These are phyloP conservation scores for Luffia ferchaultella DNA, from an alignment of 2,888 invertebrate species.

Conservation along the genomic window DNA sequence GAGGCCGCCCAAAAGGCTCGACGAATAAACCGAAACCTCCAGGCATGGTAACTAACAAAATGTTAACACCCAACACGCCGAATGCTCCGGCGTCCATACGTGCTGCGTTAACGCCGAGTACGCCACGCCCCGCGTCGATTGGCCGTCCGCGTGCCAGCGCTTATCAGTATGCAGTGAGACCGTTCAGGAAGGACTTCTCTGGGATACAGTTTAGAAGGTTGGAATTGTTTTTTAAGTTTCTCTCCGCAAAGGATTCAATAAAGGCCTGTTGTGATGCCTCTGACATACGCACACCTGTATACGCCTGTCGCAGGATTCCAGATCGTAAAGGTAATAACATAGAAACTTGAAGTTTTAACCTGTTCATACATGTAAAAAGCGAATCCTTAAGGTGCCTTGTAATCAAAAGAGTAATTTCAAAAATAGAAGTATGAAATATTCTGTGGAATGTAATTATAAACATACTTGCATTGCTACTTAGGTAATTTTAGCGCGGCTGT, in stretches of 20 bases:
- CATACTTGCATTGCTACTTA: not conserved
- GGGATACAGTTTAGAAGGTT: slow-evolving; percentile 60
- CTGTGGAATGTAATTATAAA: not conserved
- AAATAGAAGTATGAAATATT: not conserved
- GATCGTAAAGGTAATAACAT: no score
- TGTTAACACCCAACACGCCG: slow-evolving; percentile 12
- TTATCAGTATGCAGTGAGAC: slow-evolving; percentile 52
- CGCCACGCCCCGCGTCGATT: slow-evolving; percentile 20
- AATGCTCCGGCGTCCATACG: slow-evolving; percentile 7
- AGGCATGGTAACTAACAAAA: slow-evolving; percentile 18
- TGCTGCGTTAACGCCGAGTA: slow-evolving; percentile 13
- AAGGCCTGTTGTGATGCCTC: no score
- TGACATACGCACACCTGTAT: no score
- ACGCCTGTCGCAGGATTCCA: no score
- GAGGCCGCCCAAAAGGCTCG: slow-evolving; percentile 59
- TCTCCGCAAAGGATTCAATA: no score
- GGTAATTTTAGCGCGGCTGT: no score
- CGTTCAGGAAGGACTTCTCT: slow-evolving; percentile 59
- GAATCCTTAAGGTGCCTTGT: no score
- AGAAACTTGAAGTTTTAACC: no score
- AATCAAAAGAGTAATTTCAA: not conserved
- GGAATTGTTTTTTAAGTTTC: slow-evolving; percentile 8
- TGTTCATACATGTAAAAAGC: no score
- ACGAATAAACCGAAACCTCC: slow-evolving; percentile 53
- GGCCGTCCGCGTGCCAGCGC: slow-evolving; percentile 38